Conservation (phyloP, 2,888 invertebrate genomes). For the Glaucopsyche alexis region DNA sequence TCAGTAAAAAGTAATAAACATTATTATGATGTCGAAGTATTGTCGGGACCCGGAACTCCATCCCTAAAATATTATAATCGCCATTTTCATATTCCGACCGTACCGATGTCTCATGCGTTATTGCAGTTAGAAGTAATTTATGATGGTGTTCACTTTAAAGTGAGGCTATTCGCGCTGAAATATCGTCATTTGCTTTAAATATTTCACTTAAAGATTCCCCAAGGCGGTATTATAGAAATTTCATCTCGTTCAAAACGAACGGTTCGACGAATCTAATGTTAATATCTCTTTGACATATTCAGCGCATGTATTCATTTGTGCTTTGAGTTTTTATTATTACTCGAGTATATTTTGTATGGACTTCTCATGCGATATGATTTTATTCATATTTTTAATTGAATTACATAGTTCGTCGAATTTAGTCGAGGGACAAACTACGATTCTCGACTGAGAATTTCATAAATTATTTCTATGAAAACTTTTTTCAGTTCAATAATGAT, state of each 20-base stretch:
- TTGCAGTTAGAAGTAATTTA: slow-evolving; percentile 70
- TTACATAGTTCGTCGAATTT: background rate
- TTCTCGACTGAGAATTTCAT: background rate
- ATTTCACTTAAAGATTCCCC: slow-evolving; percentile 74
- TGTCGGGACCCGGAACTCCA: slow-evolving; percentile 2
- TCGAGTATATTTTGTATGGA: slow-evolving; percentile 13
- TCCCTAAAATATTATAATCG: slow-evolving; percentile 49
- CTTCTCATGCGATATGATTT: background rate
- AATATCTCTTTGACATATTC: slow-evolving; percentile 42
- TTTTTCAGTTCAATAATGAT: background rate
- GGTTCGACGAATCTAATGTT: slow-evolving; percentile 57
- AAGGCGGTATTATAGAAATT: slow-evolving; percentile 62
- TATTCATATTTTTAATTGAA: background rate
- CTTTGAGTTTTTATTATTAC: slow-evolving; percentile 29
- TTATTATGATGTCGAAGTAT: slow-evolving; percentile 7
- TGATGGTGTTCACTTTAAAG: slow-evolving; percentile 71
- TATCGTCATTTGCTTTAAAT: slow-evolving; percentile 78
- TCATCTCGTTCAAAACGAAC: slow-evolving; percentile 56
- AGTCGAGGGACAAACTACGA: background rate
- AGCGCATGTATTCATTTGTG: slow-evolving; percentile 31
- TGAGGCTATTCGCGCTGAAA: slow-evolving; percentile 77
- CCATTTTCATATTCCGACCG: slow-evolving; percentile 67
- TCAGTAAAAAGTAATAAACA: slow-evolving; percentile 14
- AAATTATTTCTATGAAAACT: slow-evolving; percentile 9
- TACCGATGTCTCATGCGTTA: slow-evolving; percentile 65